Base-by-base conservation (phyloP, 1,140 invertebrate genomes). In the Thaumatotibia leucotreta region DNA sequence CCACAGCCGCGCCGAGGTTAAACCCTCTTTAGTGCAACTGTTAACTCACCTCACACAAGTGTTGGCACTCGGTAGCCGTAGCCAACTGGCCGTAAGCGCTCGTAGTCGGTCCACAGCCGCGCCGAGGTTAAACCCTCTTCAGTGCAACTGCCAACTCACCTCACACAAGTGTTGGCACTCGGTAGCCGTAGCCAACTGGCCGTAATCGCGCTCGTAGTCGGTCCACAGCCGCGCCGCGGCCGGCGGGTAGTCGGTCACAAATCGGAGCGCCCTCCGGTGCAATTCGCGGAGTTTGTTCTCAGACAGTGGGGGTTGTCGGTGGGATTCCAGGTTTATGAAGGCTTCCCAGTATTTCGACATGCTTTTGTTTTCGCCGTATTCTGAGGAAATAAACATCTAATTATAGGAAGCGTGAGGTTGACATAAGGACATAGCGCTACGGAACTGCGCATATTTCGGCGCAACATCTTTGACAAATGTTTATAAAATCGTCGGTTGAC, bases 121-220 rank as follows among this genome's bases (percentile, higher is more conserved):
- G 93, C 94, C 67, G 97, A 93, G 62, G 95, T 95, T 96, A n/a
- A n/a, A n/a, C n/a, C n/a, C n/a, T n/a, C n/a, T n/a, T n/a, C n/a
- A n/a, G n/a, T n/a, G n/a, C n/a, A n/a, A n/a, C n/a, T n/a, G 69
- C 61, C 23, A 1, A 2, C 65, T 61, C 31, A 66, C 65, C 65
- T 66, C 35, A 11, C 92, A 69, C 58, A 73, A 82, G 61, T 86
- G 86, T 65, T 79, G 86, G 1, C 91, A 91, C 23, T 75, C 68
- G 63, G 86, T 85, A 22, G 91, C 66, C 27, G 93, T 91, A 39
- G 92, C 89, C 14, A 97, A 75, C 22, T 92, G 93, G n/a, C 96
- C 96, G 88, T 94, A 93, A 83, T 97, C 94, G 64, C 95, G 89
- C 86, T 97, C 96, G 86, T 94, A 96, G 77, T 95, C 93, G 9